Evolutionary conservation across 2,797 vertebrate species (phyloP), one percentile per base, ranked within the genome.

Genomic region (Pelodytes ibericus): DNA sequence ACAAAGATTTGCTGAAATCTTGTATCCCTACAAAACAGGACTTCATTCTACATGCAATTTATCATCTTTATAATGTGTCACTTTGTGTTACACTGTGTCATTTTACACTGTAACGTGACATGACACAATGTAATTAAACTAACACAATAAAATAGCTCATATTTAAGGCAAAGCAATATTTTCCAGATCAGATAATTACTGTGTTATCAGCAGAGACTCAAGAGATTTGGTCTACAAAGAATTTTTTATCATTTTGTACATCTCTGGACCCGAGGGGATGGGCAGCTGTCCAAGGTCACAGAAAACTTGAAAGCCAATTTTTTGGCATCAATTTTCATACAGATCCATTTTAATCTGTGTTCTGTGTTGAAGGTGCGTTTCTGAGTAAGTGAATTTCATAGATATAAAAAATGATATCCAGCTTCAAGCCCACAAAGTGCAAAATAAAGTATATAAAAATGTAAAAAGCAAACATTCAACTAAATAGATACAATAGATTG

Each of bases 41-140:
- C 80, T 86, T 84, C 86, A 75, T 84, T 87, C 24, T 41, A 74
- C 80, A 86, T 80, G 88, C 81, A 90, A 93, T 92, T 91, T 84
- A 91, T 91, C 90, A 90, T 86, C 83, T 84, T 91, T 91, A 91
- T 88, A 83, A 81, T 80, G 86, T 83, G 87, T 90, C 89, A 87
- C 84, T 81, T 89, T 79, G 39, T 88, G 84, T 86, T 89, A 88
- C 80, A 82, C 80, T 79, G 75, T 88, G 85, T 90, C 91, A 87
- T 89, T 90, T 89, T 88, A 85, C 83, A 86, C 5, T 76, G 82
- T 79, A 74, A 87, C 26, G 30, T 70, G 69, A 88, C 87, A 87
- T 88, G 90, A 91, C 88, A 86, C 70, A 70, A 80, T 86, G 74
- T 88, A 90, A 93, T 91, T 91, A 91, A 88, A 83, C 80, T 77